These are phyloP conservation scores for Oppia nitens DNA, from an alignment of 1,140 invertebrate genomes.

Conservation along the genomic window DNA sequence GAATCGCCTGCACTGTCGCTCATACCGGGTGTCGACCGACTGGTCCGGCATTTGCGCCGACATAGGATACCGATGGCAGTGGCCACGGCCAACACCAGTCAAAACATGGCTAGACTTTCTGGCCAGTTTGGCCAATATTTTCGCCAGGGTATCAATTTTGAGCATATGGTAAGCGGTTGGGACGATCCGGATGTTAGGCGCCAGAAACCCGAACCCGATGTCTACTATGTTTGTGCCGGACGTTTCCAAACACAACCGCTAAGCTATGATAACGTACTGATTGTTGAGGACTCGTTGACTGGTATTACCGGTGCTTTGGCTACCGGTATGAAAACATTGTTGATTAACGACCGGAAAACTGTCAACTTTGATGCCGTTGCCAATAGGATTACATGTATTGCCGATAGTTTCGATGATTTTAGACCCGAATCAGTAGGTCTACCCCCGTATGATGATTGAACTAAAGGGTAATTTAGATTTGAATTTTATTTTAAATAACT, in stretches of 20 bases:
- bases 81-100: neutral
- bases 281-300: conserved; percentile 14
- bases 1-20: conserved; percentile 5
- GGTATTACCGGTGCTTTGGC: conserved; percentile 9
- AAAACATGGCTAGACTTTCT: neutral
- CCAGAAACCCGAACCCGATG: conserved; percentile 11
- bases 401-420: conserved; percentile 16
- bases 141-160: conserved; percentile 9
- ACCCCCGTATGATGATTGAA: too few species aligned
- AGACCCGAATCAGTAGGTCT: conserved; percentile 17
- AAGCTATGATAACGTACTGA: neutral
- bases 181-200: conserved; percentile 9
- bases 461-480: too few species aligned
- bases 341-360: conserved; percentile 2
- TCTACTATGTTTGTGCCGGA: neutral
- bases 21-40: conserved; percentile 10
- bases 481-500: too few species aligned
- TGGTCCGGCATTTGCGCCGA: conserved; percentile 7
- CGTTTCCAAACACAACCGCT: conserved; percentile 1
- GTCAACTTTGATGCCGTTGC: conserved; percentile 16
- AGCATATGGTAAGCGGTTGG: conserved; percentile 5
- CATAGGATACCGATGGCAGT: conserved; percentile 15
- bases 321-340: conserved; percentile 2
- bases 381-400: neutral
- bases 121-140: conserved; percentile 2